A percentile compares a stretch with the other conserved stretches of the same genome.
Evolutionary conservation across 2,888 invertebrate species (phyloP).

Genomic region (Cactoblastis cactorum): DNA sequence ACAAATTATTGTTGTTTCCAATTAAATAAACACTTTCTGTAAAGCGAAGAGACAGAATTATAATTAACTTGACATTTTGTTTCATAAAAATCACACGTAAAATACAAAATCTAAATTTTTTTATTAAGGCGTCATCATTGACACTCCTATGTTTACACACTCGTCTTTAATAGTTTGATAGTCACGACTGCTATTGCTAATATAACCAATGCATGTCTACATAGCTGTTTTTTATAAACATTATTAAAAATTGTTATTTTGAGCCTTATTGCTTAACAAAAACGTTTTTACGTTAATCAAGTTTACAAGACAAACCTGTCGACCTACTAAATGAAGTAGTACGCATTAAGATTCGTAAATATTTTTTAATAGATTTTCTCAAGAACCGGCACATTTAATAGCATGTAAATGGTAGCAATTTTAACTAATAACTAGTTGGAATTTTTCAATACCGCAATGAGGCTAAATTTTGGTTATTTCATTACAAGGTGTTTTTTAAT

Average conservation of each 20-base stretch:
- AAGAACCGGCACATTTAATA: background rate
- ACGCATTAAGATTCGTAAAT: slow-evolving; percentile 5
- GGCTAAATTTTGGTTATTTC: background rate
- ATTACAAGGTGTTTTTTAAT: too few relatives aligned
- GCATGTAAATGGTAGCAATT: background rate
- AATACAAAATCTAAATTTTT: slow-evolving; percentile 39
- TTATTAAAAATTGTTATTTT: background rate
- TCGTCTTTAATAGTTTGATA: background rate
- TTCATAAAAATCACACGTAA: slow-evolving; percentile 30
- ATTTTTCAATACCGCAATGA: background rate
- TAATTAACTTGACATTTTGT: slow-evolving; percentile 21
- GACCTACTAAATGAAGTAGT: background rate
- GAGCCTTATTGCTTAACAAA: background rate
- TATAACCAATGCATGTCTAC: background rate
- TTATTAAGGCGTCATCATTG: slow-evolving; percentile 18
- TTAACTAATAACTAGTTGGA: background rate
- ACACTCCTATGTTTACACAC: slow-evolving; percentile 30
- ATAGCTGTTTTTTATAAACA: background rate
- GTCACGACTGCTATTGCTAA: background rate
- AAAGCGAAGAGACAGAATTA: background rate
- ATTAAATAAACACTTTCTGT: background rate
- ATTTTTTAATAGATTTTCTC: background rate
- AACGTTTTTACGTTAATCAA: background rate
- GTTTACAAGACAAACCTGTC: background rate
- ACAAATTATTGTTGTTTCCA: too few relatives aligned